Percentiles rank a stretch among this genome's conserved stretches.
phyloP scores from a whole-genome alignment of 2,888 invertebrate species.

The Clivina fossor region DNA sequence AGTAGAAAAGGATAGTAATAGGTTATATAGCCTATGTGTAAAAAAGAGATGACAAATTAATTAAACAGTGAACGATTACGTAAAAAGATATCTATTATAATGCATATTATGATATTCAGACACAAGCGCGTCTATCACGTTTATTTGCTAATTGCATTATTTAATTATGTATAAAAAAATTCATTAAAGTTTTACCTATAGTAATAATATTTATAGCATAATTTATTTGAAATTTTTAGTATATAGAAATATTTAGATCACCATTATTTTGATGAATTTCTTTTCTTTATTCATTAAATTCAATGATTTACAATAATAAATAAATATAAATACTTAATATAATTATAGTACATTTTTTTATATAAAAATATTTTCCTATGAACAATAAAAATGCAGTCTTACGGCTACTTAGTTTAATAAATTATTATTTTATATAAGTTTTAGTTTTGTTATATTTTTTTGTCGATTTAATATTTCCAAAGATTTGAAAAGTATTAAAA shows the following conservation, averaged over 20 bases:
- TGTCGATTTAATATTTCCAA: too few relatives aligned
- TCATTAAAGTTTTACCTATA: constrained; percentile 6
- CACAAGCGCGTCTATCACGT: too few relatives aligned
- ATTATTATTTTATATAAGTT: constrained; percentile 8
- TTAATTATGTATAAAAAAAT: constrained; percentile 4
- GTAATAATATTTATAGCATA: constrained; percentile 22
- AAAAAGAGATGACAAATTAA: too few relatives aligned
- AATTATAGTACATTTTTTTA: constrained; percentile 20
- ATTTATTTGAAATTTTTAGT: constrained; percentile 12
- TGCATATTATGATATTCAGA: constrained; percentile 22
- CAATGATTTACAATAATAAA: constrained; percentile 18
- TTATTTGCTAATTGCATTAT: background rate
- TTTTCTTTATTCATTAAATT: constrained; percentile 17
- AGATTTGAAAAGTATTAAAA: too few relatives aligned
- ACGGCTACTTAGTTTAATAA: constrained; percentile 20
- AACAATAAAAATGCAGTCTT: constrained; percentile 29
- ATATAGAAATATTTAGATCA: constrained; percentile 5
- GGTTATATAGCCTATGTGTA: too few relatives aligned
- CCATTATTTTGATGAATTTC: constrained; percentile 14
- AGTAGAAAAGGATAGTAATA: too few relatives aligned
- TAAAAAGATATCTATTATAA: too few relatives aligned
- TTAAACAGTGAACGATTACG: too few relatives aligned
- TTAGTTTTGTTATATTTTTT: constrained; percentile 8
- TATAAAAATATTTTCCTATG: constrained; percentile 19
- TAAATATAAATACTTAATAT: constrained; percentile 26